phyloP scores from a whole-genome alignment of 2,797 vertebrate genomes.

The Poecilia wingei region DNA sequence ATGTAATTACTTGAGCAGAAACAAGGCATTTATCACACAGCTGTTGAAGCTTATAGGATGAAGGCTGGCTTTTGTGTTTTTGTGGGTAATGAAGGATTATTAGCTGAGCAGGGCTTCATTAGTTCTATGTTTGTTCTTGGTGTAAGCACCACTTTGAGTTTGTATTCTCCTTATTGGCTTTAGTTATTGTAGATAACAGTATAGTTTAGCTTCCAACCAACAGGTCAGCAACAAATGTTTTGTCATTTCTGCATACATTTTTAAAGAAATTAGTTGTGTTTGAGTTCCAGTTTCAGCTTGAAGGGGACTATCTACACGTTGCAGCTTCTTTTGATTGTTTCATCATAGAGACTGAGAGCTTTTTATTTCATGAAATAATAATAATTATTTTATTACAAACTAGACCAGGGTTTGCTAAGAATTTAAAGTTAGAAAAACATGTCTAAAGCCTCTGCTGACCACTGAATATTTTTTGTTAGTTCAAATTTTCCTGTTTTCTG shows the following conservation, averaged over 20 bases:
- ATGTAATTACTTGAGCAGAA: conserved; percentile 51
- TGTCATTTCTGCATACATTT: background rate
- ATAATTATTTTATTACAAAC: background rate
- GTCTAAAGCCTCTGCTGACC: background rate
- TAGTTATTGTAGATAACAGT: background rate
- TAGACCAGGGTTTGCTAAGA: background rate
- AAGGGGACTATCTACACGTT: background rate
- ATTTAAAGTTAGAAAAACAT: background rate
- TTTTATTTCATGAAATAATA: background rate
- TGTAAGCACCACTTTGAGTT: background rate
- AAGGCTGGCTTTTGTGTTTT: conserved; percentile 36
- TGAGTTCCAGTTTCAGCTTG: background rate
- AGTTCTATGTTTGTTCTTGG: background rate
- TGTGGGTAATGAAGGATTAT: conserved; percentile 34
- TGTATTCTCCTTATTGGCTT: background rate
- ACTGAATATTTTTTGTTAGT: background rate
- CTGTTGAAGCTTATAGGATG: conserved; percentile 16
- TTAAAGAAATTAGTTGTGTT: background rate
- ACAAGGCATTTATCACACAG: conserved; percentile 45
- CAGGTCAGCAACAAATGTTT: background rate
- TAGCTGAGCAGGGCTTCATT: conserved; percentile 25
- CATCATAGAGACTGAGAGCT: background rate
- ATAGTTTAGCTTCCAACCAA: background rate
- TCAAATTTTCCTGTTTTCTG: background rate
- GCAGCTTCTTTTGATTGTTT: background rate